Base-by-base conservation (phyloP, 1,140 invertebrate genomes). In the Galleria mellonella region DNA sequence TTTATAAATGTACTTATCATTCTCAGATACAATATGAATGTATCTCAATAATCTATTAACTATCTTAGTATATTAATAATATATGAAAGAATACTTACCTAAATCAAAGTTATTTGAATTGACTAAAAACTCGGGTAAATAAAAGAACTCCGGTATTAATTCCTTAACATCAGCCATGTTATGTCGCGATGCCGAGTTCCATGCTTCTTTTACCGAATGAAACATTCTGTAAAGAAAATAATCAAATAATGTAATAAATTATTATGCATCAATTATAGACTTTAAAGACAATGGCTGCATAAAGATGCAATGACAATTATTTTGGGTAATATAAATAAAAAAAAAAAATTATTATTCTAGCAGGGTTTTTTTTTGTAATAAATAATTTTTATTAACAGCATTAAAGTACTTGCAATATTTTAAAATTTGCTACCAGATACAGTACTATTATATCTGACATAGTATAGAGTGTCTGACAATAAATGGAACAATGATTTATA, bases 81-180 rank as follows among this genome's bases (percentile, higher is more conserved):
- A 23, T n/a, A n/a, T n/a, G n/a, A 15, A 47, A 47, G 39, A 31
- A 28, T 27, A 68, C 51, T 75, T 85, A 90, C 97, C 97, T 66
- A 99, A 89, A 90, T 99, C 98, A 87, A 99, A 99, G 63, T 96
- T 94, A 87, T 99, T 99, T 0, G 92, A 93, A 87, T 99, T 99
- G 29, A 91, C 76, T 9, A 99, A 86, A 85, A 98, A 98, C 77
- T 99, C 97, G 4, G 98, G 97, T 32, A 99, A 85, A 81, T 99
- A 99, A 81, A 99, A 99, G 83, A 99, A 99, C 87, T 99, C 98
- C 9, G 98, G 98, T 63, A 99, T 99, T 0, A 99, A 88, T 86
- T 99, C 98, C 73, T 99, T 99, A 0, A 99, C 97, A 84, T 99
- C 98, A 9, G 98, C 97, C 98, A 99, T 99, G 74, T 99, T 99